These are phyloP conservation scores for Centropristis striata DNA, from an alignment of 2,113 vertebrate species.

Conservation along the genomic window DNA sequence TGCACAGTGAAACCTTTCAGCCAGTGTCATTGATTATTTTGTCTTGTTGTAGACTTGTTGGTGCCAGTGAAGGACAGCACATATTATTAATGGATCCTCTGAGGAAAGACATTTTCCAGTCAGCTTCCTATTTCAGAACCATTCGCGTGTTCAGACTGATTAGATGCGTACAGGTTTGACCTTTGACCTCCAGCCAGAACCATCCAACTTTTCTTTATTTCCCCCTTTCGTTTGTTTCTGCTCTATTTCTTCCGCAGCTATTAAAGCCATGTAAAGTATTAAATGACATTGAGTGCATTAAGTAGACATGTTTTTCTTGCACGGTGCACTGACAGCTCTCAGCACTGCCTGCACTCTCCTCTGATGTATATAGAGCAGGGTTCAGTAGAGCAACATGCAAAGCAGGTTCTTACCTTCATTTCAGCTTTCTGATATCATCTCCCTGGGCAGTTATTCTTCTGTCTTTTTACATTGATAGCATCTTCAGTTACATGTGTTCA, in stretches of 20 bases:
- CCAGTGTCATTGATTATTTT: neutral
- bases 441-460: neutral
- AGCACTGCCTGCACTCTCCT: neutral
- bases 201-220: neutral
- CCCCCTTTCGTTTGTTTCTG: neutral
- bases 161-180: neutral
- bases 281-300: neutral
- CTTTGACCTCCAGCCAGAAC: neutral
- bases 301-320: neutral
- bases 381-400: conserved; percentile 36
- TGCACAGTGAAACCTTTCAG: neutral
- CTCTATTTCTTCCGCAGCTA: neutral
- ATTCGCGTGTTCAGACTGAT: neutral
- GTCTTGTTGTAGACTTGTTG: conserved; percentile 3
- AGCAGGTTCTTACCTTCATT: conserved; percentile 9
- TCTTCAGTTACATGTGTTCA: neutral
- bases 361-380: conserved; percentile 42
- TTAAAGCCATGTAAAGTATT: neutral
- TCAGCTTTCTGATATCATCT: conserved; percentile 10
- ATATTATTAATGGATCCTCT: neutral
- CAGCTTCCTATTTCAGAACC: neutral
- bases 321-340: neutral
- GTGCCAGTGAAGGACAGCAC: conserved; percentile 11
- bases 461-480: neutral
- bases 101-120: neutral